These are phyloP conservation scores for Dexiosoma caninum DNA, from an alignment of 2,888 invertebrate species.

Conservation along the genomic window DNA sequence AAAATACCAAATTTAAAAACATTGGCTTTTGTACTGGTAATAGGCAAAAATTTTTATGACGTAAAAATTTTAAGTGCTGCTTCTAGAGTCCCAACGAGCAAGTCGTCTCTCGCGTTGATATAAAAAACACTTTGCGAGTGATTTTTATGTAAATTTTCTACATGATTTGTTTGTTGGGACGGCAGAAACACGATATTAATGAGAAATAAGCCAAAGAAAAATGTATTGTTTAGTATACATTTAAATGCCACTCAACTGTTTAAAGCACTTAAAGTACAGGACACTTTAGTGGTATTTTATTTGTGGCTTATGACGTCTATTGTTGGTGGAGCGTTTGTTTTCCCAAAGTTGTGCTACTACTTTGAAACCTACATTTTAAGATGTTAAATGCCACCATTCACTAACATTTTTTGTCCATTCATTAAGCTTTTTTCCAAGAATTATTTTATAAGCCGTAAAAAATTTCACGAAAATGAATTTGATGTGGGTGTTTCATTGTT, in stretches of 20 bases:
- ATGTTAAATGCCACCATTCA: slow-evolving; percentile 35
- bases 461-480: not conserved
- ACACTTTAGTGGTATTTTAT: slow-evolving; percentile 4
- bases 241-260: slow-evolving; percentile 34
- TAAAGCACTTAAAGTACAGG: slow-evolving; percentile 4
- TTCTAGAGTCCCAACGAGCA: not conserved
- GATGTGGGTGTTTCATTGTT: slow-evolving; percentile 8
- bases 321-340: not conserved
- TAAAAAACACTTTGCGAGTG: not conserved
- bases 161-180: not conserved
- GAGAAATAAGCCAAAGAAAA: not conserved
- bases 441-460: slow-evolving; percentile 11
- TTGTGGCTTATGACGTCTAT: slow-evolving; percentile 21
- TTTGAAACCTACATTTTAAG: not conserved
- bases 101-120: not conserved
- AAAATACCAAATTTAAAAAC: not conserved
- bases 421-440: not conserved
- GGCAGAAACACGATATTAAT: not conserved
- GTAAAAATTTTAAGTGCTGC: not conserved
- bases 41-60: too few relatives aligned
- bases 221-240: slow-evolving; percentile 11
- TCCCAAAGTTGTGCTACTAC: not conserved
- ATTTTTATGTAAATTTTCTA: not conserved
- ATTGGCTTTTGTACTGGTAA: not conserved
- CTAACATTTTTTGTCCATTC: not conserved